Conservation (phyloP, 2,888 invertebrate species). For the Hydraecia micacea region DNA sequence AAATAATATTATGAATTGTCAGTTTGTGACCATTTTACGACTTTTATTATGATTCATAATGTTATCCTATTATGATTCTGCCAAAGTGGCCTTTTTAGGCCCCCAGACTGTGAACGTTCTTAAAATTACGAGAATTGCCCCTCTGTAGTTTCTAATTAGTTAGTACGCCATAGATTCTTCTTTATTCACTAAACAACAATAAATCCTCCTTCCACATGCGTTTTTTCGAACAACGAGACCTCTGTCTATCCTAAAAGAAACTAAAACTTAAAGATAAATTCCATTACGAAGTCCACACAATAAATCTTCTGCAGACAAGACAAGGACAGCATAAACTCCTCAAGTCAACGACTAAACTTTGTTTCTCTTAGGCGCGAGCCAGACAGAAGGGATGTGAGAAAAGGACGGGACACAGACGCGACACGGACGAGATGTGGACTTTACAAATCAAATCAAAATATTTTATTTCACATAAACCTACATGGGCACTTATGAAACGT, state of each 20-base stretch:
- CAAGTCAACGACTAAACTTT: constrained; percentile 28
- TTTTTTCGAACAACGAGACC: background rate
- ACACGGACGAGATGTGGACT: background rate
- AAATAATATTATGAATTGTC: too few species aligned
- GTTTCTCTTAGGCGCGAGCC: background rate
- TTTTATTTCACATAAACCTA: too few species aligned
- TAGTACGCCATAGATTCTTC: background rate
- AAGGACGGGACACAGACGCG: background rate
- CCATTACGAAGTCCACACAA: constrained; percentile 29
- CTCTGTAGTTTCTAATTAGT: too few species aligned
- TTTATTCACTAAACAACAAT: background rate
- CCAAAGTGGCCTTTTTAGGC: too few species aligned
- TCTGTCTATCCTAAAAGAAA: constrained; percentile 18
- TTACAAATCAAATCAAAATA: too few species aligned
- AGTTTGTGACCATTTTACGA: too few species aligned
- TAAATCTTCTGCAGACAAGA: constrained; percentile 36
- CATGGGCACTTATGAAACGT: too few species aligned
- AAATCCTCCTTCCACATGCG: background rate
- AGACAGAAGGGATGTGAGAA: background rate
- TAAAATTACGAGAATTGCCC: too few species aligned
- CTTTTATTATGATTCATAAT: too few species aligned
- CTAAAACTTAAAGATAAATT: constrained; percentile 32
- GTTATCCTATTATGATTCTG: too few species aligned
- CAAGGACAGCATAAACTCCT: constrained; percentile 1
- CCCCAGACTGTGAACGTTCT: too few species aligned